Percentiles rank a stretch among this genome's conserved stretches.
Conservation (phyloP, 2,888 invertebrate species). For the Macaria liturata region DNA sequence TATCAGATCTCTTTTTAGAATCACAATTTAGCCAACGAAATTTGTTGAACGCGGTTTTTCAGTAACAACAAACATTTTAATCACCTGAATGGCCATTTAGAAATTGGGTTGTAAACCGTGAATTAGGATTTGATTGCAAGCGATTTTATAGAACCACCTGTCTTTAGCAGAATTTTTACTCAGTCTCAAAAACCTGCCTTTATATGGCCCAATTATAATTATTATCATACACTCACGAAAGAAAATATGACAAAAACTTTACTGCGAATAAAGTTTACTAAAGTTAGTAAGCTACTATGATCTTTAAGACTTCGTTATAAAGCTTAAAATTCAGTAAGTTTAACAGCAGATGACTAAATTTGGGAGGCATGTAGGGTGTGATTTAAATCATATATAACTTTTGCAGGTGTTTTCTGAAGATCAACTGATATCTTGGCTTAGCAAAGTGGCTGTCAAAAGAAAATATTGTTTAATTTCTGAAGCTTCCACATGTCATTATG, state of each 20-base stretch:
- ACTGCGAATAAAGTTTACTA: too few relatives aligned
- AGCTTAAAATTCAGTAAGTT: neutral
- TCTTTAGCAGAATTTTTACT: slow-evolving; percentile 13
- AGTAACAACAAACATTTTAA: slow-evolving; percentile 12
- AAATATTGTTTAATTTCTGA: neutral
- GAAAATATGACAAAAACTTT: slow-evolving; percentile 3
- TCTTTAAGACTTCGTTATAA: slow-evolving; percentile 1
- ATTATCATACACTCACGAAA: slow-evolving; percentile 15
- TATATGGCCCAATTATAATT: slow-evolving; percentile 19
- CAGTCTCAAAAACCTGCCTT: slow-evolving; percentile 14
- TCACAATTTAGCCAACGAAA: slow-evolving; percentile 3
- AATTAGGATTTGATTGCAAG: slow-evolving; percentile 19
- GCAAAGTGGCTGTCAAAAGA: neutral
- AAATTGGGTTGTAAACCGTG: slow-evolving; percentile 11
- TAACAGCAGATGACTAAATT: neutral
- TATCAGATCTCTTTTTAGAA: neutral
- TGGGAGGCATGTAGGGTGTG: slow-evolving; percentile 11
- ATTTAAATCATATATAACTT: slow-evolving; percentile 18
- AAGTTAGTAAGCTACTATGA: neutral
- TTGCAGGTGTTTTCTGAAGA: slow-evolving; percentile 14
- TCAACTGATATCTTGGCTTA: neutral
- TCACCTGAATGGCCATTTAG: slow-evolving; percentile 7
- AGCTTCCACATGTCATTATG: neutral
- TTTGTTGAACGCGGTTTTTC: slow-evolving; percentile 4
- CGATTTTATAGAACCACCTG: slow-evolving; percentile 19